These are phyloP conservation scores for Nannobrachium achirus DNA, from an alignment of 2,113 vertebrate genomes.

Conservation along the genomic window DNA sequence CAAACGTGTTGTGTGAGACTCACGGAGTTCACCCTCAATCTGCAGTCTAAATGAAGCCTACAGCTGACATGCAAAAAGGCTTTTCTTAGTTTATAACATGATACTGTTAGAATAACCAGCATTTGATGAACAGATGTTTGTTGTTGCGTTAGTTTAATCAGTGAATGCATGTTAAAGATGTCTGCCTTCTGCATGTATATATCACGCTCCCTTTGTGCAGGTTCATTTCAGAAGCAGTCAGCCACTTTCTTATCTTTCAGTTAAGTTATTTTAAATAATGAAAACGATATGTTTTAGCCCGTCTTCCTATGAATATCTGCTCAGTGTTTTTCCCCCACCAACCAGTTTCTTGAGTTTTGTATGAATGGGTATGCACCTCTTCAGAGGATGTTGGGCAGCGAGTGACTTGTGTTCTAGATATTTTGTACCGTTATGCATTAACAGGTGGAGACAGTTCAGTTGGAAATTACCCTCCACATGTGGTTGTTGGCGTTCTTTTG, in stretches of 20 bases:
- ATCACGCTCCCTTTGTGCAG: background rate
- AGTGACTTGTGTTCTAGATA: conserved; percentile 51
- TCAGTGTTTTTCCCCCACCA: conserved; percentile 10
- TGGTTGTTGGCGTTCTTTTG: conserved; percentile 66
- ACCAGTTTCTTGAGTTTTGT: conserved; percentile 33
- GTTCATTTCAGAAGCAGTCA: background rate
- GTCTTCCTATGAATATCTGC: conserved; percentile 23
- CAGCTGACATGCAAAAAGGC: conserved; percentile 47
- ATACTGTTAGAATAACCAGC: conserved; percentile 36
- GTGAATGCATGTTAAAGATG: conserved; percentile 54
- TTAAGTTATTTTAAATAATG: conserved; percentile 69
- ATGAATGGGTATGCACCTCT: conserved; percentile 35
- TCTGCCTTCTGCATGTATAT: conserved; percentile 44
- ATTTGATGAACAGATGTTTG: background rate
- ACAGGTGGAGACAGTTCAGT: conserved; percentile 23
- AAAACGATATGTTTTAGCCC: conserved; percentile 22
- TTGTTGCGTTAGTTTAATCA: conserved; percentile 31
- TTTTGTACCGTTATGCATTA: conserved; percentile 60
- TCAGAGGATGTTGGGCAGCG: conserved; percentile 29
- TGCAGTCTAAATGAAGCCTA: conserved; percentile 31
- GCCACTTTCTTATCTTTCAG: conserved; percentile 1
- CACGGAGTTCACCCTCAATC: background rate
- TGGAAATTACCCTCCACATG: conserved; percentile 2
- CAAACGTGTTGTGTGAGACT: background rate
- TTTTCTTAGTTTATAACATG: conserved; percentile 48